Conservation (phyloP, 2,797 vertebrate species). For the Eleutherodactylus coqui region DNA sequence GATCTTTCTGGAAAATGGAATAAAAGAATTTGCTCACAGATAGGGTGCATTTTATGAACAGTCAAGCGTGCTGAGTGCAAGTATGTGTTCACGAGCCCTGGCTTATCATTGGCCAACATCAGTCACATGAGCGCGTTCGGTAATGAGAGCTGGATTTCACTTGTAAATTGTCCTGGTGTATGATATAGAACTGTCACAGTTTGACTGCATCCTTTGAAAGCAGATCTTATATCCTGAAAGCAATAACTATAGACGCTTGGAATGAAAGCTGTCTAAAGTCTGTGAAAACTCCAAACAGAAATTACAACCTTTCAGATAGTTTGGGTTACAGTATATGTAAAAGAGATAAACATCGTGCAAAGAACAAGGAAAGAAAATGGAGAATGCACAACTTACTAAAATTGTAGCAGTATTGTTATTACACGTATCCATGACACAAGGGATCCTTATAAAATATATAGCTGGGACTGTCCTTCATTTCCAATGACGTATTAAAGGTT, state of each 20-base stretch:
- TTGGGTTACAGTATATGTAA: neutral
- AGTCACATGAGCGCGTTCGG: constrained; percentile 14
- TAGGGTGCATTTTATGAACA: constrained; percentile 24
- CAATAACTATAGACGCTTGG: neutral
- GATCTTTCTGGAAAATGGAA: constrained; percentile 40
- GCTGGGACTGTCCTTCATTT: neutral
- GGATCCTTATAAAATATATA: neutral
- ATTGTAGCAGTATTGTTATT: neutral
- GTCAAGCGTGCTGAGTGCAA: constrained; percentile 35
- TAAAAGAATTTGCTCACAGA: constrained; percentile 28
- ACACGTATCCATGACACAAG: neutral
- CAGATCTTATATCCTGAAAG: constrained; percentile 4
- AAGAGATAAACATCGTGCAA: neutral
- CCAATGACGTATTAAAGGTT: neutral
- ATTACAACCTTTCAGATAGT: constrained; percentile 15
- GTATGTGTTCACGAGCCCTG: constrained; percentile 1
- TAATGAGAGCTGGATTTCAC: constrained; percentile 25
- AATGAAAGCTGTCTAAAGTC: constrained; percentile 10
- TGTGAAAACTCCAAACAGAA: constrained; percentile 1
- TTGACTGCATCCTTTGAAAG: constrained; percentile 2
- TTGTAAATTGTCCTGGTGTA: constrained; percentile 12
- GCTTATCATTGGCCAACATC: constrained; percentile 27
- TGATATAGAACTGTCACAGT: constrained; percentile 21
- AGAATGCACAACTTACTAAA: neutral
- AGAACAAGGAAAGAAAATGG: neutral